Evolutionary conservation across 2,113 vertebrate genomes (phyloP), one percentile per base, ranked within the genome.

Genomic region (Alethe diademata): DNA sequence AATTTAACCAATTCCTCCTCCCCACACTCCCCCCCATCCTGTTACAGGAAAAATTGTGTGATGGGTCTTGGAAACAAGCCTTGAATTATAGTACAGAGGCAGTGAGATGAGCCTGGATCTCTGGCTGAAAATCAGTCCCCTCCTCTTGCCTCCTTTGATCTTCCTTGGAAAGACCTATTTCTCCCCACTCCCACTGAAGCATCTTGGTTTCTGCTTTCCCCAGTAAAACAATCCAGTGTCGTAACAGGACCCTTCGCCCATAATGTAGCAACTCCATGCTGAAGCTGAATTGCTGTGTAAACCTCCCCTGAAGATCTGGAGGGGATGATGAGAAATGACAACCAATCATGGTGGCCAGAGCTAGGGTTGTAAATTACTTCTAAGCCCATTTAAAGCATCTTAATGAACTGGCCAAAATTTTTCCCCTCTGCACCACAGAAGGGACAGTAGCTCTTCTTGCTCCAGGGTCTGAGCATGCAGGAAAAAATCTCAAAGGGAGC

Each of bases 1-100:
- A 97, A 92, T 97, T 97, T 97, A 97, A 97, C 96, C 82, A 96
- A 97, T 96, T 96, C 83, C 76, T 94, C 82, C 91, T 45, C 54
- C 80, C 70, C 22, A 6, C 50, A 19, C 23, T 12, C 33, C 15
- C 35, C 33, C 45, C 50, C 20, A 33, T 60, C 79, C 54, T n/a
- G 26, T 93, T 97, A 82, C 5, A 40, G 93, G 94, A 96, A 76
- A 79, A 96, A 96, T 95, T 70, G 28, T 95, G 79, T 35, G 89
- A 94, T 66, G 73, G 70, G 92, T 70, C 85, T 92, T 24, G 5
- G 97, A 98, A 98, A 96, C 78, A 91, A 95, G 95, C 38, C 72
- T 64, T 94, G 96, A 97, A 95, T 97, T 96, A 94, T 57, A 90
- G 74, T 38, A 29, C 51, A 14, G 86, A 95, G 74, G 66, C 53